phyloP scores from a whole-genome alignment of 2,113 vertebrate species.

The Petromus typicus region DNA sequence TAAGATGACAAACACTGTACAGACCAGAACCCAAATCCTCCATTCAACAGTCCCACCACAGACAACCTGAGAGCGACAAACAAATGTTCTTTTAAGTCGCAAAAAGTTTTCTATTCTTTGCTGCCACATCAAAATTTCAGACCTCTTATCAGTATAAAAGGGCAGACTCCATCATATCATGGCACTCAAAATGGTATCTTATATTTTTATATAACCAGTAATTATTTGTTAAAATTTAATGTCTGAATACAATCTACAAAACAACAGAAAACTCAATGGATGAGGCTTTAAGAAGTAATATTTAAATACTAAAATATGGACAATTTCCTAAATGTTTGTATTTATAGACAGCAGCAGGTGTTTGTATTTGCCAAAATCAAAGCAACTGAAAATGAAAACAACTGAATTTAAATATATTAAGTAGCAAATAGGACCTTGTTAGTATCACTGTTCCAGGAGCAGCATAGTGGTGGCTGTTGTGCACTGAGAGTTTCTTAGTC shows the following conservation, averaged over 20 bases:
- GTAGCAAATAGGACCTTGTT: background rate
- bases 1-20: background rate
- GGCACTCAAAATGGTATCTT: background rate
- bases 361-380: background rate
- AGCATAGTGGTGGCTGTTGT: background rate
- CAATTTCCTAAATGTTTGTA: background rate
- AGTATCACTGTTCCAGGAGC: background rate
- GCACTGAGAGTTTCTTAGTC: background rate
- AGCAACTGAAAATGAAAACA: constrained; percentile 20
- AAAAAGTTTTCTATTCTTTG: background rate
- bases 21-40: background rate
- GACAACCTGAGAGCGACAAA: background rate
- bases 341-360: background rate
- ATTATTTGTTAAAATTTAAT: background rate
- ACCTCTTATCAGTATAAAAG: background rate
- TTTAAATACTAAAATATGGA: constrained; percentile 7
- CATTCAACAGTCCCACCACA: background rate
- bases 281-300: background rate
- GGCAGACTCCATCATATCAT: background rate
- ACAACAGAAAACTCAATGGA: background rate
- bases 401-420: background rate
- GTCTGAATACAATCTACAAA: background rate
- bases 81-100: background rate
- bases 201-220: background rate
- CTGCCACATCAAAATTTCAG: background rate